A percentile compares a stretch with the other conserved stretches of the same genome.
Conservation (phyloP, 2,113 vertebrate species). For the Copsychus sechellarum region DNA sequence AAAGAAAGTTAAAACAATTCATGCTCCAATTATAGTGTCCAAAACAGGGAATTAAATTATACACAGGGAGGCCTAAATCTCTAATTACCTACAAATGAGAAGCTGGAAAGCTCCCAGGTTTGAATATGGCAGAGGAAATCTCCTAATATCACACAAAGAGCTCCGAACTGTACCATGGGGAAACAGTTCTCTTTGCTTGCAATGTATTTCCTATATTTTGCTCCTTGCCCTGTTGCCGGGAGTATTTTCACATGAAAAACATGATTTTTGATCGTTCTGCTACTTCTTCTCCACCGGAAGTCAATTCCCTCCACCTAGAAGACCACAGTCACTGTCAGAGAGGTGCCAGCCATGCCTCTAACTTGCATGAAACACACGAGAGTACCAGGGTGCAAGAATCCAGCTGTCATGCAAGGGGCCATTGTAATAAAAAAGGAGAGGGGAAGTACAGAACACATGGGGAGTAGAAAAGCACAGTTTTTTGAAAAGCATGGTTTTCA, state of each 20-base stretch:
- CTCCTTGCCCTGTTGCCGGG: neutral
- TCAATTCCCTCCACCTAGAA: neutral
- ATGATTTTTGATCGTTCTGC: neutral
- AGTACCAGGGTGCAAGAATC: neutral
- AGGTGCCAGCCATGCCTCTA: neutral
- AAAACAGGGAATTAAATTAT: neutral
- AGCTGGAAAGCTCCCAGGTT: slow-evolving; percentile 10
- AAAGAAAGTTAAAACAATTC: neutral
- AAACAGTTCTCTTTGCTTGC: neutral
- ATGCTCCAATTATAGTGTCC: neutral
- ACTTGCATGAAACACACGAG: neutral
- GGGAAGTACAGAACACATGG: neutral
- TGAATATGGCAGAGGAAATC: neutral
- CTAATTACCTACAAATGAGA: slow-evolving; percentile 26
- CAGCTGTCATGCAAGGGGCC: neutral
- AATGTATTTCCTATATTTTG: neutral
- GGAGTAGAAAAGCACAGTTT: neutral
- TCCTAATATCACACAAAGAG: neutral
- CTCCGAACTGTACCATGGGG: neutral
- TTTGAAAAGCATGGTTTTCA: neutral
- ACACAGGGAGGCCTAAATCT: neutral
- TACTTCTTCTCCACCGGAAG: neutral
- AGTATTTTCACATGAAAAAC: neutral
- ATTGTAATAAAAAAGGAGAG: neutral
- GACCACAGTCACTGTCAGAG: neutral